Conservation (phyloP, 2,888 invertebrate species). For the Chymomyza procnemis region DNA sequence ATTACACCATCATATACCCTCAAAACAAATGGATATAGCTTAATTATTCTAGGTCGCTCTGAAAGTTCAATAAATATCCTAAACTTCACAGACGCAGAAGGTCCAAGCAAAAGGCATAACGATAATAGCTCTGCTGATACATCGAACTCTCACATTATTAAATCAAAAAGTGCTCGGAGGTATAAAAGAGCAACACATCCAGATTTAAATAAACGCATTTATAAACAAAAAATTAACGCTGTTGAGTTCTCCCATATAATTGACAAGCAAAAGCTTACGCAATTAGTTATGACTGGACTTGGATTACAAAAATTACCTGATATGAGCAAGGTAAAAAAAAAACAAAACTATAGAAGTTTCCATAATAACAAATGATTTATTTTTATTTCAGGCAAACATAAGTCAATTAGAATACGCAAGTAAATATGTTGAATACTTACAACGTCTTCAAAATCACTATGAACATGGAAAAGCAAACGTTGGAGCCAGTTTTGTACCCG, state of each 20-base stretch:
- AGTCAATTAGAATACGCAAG: constrained; percentile 83
- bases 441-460: constrained; percentile 66
- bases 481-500: neutral
- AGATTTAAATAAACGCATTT: neutral
- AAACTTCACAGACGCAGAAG: neutral
- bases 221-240: neutral
- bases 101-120: neutral
- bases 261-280: constrained; percentile 58
- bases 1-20: constrained; percentile 10
- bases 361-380: neutral
- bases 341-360: neutral
- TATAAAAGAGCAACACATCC: neutral
- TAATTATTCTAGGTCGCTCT: constrained; percentile 53
- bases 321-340: constrained; percentile 67
- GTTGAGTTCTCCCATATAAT: constrained; percentile 1
- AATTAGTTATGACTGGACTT: constrained; percentile 73
- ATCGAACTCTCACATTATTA: neutral
- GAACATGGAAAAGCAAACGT: neutral
- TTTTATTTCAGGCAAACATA: constrained; percentile 82
- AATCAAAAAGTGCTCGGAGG: neutral
- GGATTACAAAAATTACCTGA: constrained; percentile 71
- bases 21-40: constrained; percentile 45
- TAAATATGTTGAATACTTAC: constrained; percentile 82
- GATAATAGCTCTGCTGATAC: neutral
- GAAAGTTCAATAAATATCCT: neutral